Conservation (phyloP, 2,113 vertebrate genomes). For the Bos taurus region DNA sequence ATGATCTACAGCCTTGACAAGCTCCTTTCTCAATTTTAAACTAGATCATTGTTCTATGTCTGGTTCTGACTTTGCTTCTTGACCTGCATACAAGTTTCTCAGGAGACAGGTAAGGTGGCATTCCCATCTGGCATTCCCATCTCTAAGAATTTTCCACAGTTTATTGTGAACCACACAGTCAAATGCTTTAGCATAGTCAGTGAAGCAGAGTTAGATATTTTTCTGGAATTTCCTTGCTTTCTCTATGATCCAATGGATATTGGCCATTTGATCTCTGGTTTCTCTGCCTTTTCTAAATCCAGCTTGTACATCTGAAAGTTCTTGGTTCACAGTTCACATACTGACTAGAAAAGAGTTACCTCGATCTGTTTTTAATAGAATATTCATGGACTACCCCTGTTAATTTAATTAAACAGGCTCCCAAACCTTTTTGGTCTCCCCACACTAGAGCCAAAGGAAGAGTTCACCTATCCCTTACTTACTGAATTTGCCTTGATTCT, state of each 20-base stretch:
- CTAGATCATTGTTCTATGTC: neutral
- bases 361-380: neutral
- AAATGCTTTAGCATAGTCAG: neutral
- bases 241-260: neutral
- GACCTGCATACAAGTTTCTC: neutral
- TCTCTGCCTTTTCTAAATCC: neutral
- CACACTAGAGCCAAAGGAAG: neutral
- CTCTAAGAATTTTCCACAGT: neutral
- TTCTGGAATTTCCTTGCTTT: neutral
- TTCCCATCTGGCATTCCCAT: neutral
- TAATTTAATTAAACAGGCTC: slow-evolving; percentile 7
- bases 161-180: neutral
- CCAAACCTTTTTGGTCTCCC: neutral
- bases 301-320: neutral
- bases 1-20: neutral
- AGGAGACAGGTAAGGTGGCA: neutral
- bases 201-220: neutral
- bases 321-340: neutral
- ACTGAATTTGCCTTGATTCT: neutral
- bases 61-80: neutral
- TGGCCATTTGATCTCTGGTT: neutral
- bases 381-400: neutral
- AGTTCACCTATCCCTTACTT: neutral
- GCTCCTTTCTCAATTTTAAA: neutral
- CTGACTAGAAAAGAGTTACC: neutral